Evolutionary conservation across 1,140 invertebrate genomes (phyloP).

Genomic region (Microplitis mediator): DNA sequence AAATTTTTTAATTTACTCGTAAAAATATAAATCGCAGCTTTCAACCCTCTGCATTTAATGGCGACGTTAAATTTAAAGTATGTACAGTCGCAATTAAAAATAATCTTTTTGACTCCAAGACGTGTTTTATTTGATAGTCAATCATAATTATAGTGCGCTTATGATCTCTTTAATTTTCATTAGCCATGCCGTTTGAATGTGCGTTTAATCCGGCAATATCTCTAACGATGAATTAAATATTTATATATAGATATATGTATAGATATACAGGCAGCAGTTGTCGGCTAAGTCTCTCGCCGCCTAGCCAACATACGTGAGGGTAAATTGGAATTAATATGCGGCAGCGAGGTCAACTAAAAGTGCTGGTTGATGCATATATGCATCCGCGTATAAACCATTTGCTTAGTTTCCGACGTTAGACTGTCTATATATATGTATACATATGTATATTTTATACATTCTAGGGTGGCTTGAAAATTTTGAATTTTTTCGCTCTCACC

Average conservation of each 20-base stretch:
- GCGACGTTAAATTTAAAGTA: too few species aligned
- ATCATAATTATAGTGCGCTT: too few species aligned
- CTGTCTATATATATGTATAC: background rate
- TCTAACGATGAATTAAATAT: too few species aligned
- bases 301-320: background rate
- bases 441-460: background rate
- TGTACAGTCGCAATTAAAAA: too few species aligned
- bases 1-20: too few species aligned
- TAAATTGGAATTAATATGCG: slow-evolving; percentile 41
- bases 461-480: background rate
- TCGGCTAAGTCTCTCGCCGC: background rate
- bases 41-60: too few species aligned
- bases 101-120: too few species aligned
- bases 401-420: slow-evolving; percentile 33
- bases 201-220: too few species aligned
- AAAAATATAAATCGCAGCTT: too few species aligned
- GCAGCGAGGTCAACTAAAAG: slow-evolving; percentile 40
- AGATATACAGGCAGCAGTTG: background rate
- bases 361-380: slow-evolving; percentile 43
- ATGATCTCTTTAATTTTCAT: too few species aligned
- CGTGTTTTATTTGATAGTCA: too few species aligned
- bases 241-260: background rate
- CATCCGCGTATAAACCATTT: slow-evolving; percentile 42
- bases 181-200: too few species aligned
- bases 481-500: background rate